These are phyloP conservation scores for Cryptus armator DNA, from an alignment of 2,888 invertebrate genomes.

Conservation along the genomic window DNA sequence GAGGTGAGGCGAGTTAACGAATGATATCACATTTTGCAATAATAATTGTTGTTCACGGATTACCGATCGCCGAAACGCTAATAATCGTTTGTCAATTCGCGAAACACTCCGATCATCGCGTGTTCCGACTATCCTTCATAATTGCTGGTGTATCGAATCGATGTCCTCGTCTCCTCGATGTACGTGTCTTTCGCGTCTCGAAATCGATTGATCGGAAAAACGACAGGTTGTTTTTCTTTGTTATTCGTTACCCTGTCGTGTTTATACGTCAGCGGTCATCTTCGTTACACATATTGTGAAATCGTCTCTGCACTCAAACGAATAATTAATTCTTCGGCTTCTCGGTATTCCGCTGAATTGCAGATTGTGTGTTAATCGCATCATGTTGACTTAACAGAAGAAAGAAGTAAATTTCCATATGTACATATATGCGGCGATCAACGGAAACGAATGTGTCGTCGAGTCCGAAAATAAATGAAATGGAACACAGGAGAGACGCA, in stretches of 20 bases:
- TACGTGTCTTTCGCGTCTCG: background rate
- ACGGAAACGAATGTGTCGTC: constrained; percentile 26
- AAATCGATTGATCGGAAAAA: constrained; percentile 33
- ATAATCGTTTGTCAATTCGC: constrained; percentile 23
- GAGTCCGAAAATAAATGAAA: constrained; percentile 55
- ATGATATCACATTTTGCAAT: constrained; percentile 15
- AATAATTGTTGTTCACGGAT: constrained; percentile 42
- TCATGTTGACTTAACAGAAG: constrained; percentile 12
- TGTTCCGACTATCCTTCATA: background rate
- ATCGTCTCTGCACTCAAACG: background rate
- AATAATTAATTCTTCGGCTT: constrained; percentile 7
- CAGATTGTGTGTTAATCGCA: constrained; percentile 1
- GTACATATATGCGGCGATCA: background rate
- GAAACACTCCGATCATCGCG: background rate
- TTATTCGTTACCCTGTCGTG: constrained; percentile 1
- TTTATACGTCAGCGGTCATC: background rate
- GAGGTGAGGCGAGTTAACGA: background rate
- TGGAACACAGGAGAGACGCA: constrained; percentile 25
- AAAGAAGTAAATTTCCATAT: background rate
- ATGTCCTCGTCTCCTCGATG: background rate
- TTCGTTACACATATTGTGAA: constrained; percentile 47
- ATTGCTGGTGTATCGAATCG: constrained; percentile 4
- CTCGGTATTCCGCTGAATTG: background rate
- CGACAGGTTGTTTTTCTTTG: background rate
- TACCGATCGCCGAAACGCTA: constrained; percentile 27